Evolutionary conservation across 1,140 invertebrate genomes (phyloP).

Genomic region (Diabrotica virgifera): DNA sequence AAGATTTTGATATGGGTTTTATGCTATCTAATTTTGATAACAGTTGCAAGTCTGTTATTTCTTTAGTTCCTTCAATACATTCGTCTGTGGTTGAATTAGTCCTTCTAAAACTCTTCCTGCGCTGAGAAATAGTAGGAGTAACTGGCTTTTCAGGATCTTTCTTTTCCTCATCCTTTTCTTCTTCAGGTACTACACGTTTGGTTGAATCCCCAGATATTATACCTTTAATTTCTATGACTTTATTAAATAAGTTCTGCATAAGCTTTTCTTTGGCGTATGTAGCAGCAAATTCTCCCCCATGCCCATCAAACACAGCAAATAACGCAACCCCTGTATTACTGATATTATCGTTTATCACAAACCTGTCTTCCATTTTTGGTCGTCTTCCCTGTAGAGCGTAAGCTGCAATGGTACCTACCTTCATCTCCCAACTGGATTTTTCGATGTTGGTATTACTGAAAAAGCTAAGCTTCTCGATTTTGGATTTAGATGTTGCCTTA

Average conservation of each 20-base stretch:
- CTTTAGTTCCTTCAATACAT: constrained; percentile 52
- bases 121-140: constrained; percentile 47
- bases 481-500: constrained; percentile 54
- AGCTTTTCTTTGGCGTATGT: constrained; percentile 84
- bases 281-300: constrained; percentile 91
- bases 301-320: constrained; percentile 92
- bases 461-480: constrained; percentile 54
- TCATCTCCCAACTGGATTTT: constrained; percentile 74
- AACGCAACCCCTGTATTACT: constrained; percentile 74
- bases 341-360: constrained; percentile 75
- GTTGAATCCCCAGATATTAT: constrained; percentile 59
- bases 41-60: constrained; percentile 67
- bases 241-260: constrained; percentile 71
- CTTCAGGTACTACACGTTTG: constrained; percentile 46
- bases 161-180: constrained; percentile 46
- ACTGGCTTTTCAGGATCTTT: constrained; percentile 47
- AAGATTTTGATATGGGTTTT: constrained; percentile 63
- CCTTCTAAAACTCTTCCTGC: constrained; percentile 65
- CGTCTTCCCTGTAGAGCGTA: constrained; percentile 87
- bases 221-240: constrained; percentile 69
- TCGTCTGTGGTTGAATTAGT: constrained; percentile 60
- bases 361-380: constrained; percentile 90
- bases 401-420: constrained; percentile 70
- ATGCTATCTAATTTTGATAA: constrained; percentile 63
- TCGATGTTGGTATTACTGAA: constrained; percentile 54